Evolutionary conservation across 2,797 vertebrate species (phyloP).

Genomic region (Liasis olivaceus): DNA sequence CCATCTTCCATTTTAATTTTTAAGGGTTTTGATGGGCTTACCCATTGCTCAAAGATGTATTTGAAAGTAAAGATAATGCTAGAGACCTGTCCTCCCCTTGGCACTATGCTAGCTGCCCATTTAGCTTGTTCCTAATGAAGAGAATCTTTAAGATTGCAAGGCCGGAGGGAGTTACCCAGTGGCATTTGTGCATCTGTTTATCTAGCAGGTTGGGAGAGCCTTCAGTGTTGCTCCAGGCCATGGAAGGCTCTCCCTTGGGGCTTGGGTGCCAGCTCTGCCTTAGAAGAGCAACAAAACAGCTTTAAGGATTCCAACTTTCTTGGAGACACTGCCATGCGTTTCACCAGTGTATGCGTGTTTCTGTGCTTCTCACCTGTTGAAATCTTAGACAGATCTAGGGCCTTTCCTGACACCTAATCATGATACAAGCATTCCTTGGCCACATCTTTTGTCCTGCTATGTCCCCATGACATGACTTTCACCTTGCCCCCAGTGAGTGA

Average conservation of each 20-base stretch:
- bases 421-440: too few species aligned
- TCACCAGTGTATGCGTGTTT: too few species aligned
- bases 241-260: not conserved
- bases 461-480: not conserved
- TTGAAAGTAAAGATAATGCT: not conserved
- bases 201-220: not conserved
- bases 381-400: not conserved
- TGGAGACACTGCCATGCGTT: too few species aligned
- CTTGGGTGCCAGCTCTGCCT: not conserved
- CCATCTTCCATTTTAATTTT: not conserved
- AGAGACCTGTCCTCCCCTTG: not conserved
- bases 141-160: not conserved
- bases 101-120: too few species aligned
- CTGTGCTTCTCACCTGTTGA: not conserved
- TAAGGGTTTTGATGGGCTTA: not conserved
- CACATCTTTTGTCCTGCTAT: too few species aligned
- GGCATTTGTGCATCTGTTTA: not conserved
- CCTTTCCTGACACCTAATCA: too few species aligned
- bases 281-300: not conserved
- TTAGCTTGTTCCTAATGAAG: not conserved
- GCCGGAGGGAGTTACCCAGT: not conserved
- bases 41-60: not conserved
- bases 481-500: not conserved
- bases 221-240: not conserved
- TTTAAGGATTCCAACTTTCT: not conserved